Evolutionary conservation across 1,140 invertebrate species (phyloP).

Genomic region (Megalopta genalis): DNA sequence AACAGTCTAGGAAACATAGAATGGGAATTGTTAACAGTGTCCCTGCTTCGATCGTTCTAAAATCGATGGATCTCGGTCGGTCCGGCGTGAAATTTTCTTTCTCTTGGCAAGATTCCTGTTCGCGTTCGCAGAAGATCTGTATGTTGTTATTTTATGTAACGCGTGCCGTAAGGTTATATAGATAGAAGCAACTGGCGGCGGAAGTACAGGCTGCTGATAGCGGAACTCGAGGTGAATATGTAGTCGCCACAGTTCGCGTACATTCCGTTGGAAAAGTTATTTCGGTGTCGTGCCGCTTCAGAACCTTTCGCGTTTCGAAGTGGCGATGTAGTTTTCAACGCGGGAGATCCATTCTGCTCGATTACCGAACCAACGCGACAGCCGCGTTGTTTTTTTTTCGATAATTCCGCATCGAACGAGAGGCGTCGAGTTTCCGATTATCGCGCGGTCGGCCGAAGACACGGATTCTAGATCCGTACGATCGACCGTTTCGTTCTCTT

Average conservation of each 20-base stretch:
- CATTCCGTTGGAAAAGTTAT: conserved; percentile 56
- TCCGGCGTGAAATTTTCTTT: background rate
- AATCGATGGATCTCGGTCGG: no score
- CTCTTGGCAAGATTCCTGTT: background rate
- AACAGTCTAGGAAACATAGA: no score
- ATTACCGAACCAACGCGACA: background rate
- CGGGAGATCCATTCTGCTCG: background rate
- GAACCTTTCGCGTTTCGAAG: background rate
- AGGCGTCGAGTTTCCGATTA: background rate
- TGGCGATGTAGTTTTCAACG: background rate
- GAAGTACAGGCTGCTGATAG: conserved; percentile 68
- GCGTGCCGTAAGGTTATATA: conserved; percentile 51
- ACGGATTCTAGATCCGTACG: background rate
- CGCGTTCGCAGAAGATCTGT: background rate
- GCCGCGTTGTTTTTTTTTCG: background rate
- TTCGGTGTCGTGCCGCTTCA: background rate
- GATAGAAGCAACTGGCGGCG: conserved; percentile 50
- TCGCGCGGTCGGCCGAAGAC: background rate
- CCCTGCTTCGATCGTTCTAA: no score
- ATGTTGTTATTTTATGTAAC: conserved; percentile 44
- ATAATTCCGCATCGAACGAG: background rate
- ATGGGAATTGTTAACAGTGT: no score
- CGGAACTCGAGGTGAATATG: conserved; percentile 64
- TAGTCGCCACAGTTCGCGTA: conserved; percentile 43
- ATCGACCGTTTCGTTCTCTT: background rate